Evolutionary conservation across 2,888 invertebrate species (phyloP).

Genomic region (Terebella lapidaria): DNA sequence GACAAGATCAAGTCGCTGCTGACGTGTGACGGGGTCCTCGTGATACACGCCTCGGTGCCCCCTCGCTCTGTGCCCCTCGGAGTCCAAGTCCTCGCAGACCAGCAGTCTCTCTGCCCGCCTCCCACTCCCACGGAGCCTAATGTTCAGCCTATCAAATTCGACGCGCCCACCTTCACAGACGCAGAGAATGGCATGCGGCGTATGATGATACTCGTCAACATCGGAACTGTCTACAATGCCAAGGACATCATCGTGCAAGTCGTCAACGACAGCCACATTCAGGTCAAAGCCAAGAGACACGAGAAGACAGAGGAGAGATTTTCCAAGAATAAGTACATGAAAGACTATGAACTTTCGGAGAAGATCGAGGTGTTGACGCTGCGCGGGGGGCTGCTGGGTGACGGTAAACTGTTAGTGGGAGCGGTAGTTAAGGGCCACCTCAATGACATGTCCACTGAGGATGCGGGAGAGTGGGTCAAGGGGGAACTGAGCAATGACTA

Average conservation of each 20-base stretch:
- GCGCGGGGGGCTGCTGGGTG: constrained; percentile 21
- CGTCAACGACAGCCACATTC: constrained; percentile 27
- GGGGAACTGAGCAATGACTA: constrained; percentile 16
- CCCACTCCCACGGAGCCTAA: constrained; percentile 14
- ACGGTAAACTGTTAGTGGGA: constrained; percentile 25
- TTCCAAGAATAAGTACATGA: constrained; percentile 26
- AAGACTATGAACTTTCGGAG: constrained; percentile 27
- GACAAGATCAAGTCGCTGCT: constrained; percentile 22
- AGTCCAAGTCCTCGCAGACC: constrained; percentile 17
- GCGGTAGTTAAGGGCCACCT: constrained; percentile 27
- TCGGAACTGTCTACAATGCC: constrained; percentile 16
- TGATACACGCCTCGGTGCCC: constrained; percentile 25
- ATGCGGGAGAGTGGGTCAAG: constrained; percentile 17
- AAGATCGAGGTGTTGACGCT: constrained; percentile 26
- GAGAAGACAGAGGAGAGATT: constrained; percentile 25
- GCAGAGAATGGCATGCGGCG: constrained; percentile 11
- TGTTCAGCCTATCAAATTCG: constrained; percentile 15
- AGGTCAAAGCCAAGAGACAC: constrained; percentile 29
- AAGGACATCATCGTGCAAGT: constrained; percentile 27
- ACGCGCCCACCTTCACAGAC: constrained; percentile 16
- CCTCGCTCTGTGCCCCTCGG: constrained; percentile 22
- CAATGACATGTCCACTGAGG: constrained; percentile 10
- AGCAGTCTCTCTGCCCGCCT: constrained; percentile 21
- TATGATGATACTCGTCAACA: constrained; percentile 13
- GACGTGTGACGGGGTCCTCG: constrained; percentile 24